Evolutionary conservation across 2,888 invertebrate genomes (phyloP).

Genomic region (Leptinotarsa rubiginosa): DNA sequence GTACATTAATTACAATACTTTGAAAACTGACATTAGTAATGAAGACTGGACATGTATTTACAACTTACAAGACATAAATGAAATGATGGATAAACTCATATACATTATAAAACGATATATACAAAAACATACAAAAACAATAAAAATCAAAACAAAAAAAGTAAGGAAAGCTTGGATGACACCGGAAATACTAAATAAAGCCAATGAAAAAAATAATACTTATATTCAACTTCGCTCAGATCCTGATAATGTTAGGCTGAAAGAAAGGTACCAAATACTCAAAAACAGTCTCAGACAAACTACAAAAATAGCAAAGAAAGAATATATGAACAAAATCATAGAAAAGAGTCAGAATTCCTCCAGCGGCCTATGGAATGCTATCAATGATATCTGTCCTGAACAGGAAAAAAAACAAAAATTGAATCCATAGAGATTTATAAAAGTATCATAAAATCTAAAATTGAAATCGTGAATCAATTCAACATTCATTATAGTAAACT

Average conservation of each 20-base stretch:
- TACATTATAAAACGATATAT: slow-evolving; percentile 9
- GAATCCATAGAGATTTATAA: too few species aligned
- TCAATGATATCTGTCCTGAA: slow-evolving; percentile 18
- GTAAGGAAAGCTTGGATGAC: too few species aligned
- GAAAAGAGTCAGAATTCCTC: slow-evolving; percentile 19
- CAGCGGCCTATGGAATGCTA: slow-evolving; percentile 19
- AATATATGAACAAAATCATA: not conserved
- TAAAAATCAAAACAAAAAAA: slow-evolving; percentile 9
- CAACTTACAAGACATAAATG: slow-evolving; percentile 12
- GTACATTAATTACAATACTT: slow-evolving; percentile 1
- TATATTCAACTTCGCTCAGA: slow-evolving; percentile 11
- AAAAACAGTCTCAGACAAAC: slow-evolving; percentile 16
- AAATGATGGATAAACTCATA: slow-evolving; percentile 15
- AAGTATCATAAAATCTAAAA: too few species aligned
- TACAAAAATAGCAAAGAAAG: slow-evolving; percentile 14
- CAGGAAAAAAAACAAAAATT: too few species aligned
- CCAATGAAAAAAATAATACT: slow-evolving; percentile 15
- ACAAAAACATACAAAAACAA: slow-evolving; percentile 20
- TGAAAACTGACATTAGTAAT: not conserved
- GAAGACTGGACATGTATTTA: not conserved
- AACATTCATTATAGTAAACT: too few species aligned
- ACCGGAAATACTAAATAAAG: slow-evolving; percentile 14
- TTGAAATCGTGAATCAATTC: too few species aligned
- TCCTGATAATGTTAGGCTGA: too few species aligned
- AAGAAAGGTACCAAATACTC: not conserved